These are phyloP conservation scores for Cyclargus thomasi DNA, from an alignment of 1,140 invertebrate genomes.

Conservation along the genomic window DNA sequence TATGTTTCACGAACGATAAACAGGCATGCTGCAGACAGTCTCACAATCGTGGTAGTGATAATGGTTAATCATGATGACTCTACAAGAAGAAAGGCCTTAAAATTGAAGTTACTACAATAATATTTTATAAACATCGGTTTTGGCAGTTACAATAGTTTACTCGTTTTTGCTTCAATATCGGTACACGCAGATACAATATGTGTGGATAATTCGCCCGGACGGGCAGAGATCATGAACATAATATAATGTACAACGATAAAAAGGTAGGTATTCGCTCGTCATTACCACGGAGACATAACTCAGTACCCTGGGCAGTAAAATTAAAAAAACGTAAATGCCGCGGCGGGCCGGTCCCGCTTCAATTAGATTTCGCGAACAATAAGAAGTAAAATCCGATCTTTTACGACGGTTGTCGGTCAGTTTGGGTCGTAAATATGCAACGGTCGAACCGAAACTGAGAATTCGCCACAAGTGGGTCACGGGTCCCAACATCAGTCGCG, in stretches of 20 bases:
- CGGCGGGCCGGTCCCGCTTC: constrained; percentile 53
- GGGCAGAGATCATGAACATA: neutral
- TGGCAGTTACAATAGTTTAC: no score
- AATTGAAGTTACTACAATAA: no score
- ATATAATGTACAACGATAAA: constrained; percentile 35
- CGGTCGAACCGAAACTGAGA: constrained; percentile 52
- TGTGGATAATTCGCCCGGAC: neutral
- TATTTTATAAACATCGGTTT: no score
- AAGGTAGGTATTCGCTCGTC: constrained; percentile 54
- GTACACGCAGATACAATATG: neutral
- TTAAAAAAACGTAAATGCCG: constrained; percentile 68
- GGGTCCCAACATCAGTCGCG: neutral
- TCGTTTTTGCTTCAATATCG: no score
- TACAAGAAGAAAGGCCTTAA: no score
- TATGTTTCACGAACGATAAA: no score
- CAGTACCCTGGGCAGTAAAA: constrained; percentile 55
- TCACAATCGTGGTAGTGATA: no score
- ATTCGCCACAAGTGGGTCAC: constrained; percentile 55
- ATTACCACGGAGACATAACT: constrained; percentile 56
- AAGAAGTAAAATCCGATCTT: constrained; percentile 72
- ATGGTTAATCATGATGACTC: no score
- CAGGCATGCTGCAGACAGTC: no score
- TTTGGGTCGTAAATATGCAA: constrained; percentile 70
- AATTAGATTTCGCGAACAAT: constrained; percentile 74
- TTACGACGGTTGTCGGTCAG: constrained; percentile 70